Evolutionary conservation across 2,113 vertebrate species (phyloP).

Genomic region (Leucoraja erinaceus): DNA sequence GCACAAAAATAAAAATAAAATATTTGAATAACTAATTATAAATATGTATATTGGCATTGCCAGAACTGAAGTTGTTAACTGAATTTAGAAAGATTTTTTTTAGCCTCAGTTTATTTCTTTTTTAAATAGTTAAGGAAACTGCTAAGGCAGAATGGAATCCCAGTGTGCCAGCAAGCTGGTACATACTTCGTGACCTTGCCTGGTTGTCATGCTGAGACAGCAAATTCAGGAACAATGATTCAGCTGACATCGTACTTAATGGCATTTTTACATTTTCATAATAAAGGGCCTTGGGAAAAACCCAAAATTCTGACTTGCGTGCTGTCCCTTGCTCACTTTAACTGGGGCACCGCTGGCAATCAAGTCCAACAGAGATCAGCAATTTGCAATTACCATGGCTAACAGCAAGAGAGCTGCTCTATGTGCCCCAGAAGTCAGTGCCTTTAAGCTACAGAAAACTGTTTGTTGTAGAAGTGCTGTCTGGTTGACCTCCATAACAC

Average conservation of each 20-base stretch:
- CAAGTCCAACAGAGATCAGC: not conserved
- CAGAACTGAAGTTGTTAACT: not conserved
- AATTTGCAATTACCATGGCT: not conserved
- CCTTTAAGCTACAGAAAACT: not conserved
- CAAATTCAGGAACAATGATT: not conserved
- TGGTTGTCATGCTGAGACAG: not conserved
- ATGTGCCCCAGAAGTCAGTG: not conserved
- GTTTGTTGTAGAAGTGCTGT: not conserved
- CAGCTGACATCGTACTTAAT: not conserved
- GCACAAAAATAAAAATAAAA: not conserved
- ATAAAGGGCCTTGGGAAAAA: conserved; percentile 1
- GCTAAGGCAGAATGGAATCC: not conserved
- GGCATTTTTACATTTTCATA: not conserved
- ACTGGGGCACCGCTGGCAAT: not conserved
- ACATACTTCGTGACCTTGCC: not conserved
- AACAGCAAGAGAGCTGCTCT: not conserved
- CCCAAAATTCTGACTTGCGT: not conserved
- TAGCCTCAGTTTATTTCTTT: too few species aligned
- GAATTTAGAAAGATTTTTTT: not conserved
- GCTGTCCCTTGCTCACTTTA: not conserved
- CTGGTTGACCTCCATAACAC: not conserved
- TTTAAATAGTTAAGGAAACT: not conserved
- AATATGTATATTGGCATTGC: not conserved
- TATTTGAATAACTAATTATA: not conserved
- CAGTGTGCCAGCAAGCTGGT: not conserved